Percentiles rank a stretch among this genome's conserved stretches.
These are phyloP conservation scores for Philereme vetulata DNA, from an alignment of 2,888 invertebrate genomes.

Conservation along the genomic window DNA sequence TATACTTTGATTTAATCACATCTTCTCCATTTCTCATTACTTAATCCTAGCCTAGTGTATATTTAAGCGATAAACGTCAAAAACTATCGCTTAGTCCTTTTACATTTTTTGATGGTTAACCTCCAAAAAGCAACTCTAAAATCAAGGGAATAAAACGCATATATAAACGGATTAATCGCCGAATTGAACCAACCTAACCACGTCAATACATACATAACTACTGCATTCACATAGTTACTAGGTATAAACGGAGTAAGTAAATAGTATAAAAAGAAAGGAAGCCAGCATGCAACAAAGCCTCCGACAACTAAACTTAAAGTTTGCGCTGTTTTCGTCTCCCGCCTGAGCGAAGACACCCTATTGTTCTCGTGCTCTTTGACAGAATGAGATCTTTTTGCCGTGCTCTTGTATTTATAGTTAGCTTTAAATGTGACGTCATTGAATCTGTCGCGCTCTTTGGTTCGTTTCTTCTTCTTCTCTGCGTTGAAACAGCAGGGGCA, in stretches of 20 bases:
- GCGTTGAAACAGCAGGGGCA: conserved; percentile 72
- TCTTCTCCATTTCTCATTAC: neutral
- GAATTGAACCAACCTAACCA: conserved; percentile 97
- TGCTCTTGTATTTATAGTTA: conserved; percentile 72
- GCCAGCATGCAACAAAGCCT: conserved; percentile 94
- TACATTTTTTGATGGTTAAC: conserved; percentile 88
- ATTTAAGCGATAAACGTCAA: neutral
- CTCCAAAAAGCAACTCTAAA: conserved; percentile 94
- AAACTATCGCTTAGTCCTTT: conserved; percentile 63
- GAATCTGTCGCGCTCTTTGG: conserved; percentile 65
- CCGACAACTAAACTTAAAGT: conserved; percentile 94
- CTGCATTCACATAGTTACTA: conserved; percentile 82
- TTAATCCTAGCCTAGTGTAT: neutral
- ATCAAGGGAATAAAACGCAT: conserved; percentile 94
- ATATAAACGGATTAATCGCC: conserved; percentile 95
- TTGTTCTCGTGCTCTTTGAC: conserved; percentile 83
- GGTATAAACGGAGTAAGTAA: conserved; percentile 91
- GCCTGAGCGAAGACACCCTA: conserved; percentile 87
- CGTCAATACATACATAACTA: conserved; percentile 89
- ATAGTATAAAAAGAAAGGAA: conserved; percentile 94
- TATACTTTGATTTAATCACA: neutral
- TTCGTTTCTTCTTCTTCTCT: conserved; percentile 52
- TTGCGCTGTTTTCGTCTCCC: conserved; percentile 95
- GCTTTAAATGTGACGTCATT: conserved; percentile 75
- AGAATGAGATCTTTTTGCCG: conserved; percentile 76